Base-by-base conservation (phyloP, 1,140 invertebrate genomes). In the Dinoponera quadriceps region DNA sequence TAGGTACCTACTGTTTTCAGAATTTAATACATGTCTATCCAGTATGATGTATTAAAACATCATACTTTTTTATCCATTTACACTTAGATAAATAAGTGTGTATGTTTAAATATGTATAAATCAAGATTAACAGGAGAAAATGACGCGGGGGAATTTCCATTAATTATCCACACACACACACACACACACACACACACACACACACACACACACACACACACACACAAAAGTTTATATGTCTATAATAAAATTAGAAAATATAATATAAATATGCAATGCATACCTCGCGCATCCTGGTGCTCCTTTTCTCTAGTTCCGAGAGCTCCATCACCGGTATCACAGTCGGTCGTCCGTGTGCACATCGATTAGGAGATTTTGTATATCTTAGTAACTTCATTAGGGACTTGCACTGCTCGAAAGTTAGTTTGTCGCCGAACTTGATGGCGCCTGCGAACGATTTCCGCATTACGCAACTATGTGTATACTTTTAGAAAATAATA, bases 271-370 rank as follows among this genome's bases (percentile, higher is more conserved):
- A 68, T 55, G 29, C n/a, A n/a, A 22, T 57, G n/a, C 18, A 2
- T 66, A 84, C 84, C 62, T 48, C 44, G 25, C 9, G 4, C 11
- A 14, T 54, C n/a, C 54, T 89, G 14, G 2, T 25, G 9, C 16
- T 20, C 16, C 62, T 83, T 72, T 13, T 77, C 57, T 82, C 85
- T 44, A 91, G 85, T 68, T 91, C 82, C 13, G 89, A 82, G 5
- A 94, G 27, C 73, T 93, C 90, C 22, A 94, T 44, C n/a, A 94
- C 16, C 63, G 93, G 93, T 86, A 94, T 72, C 20, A 94, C 90
- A 4, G 93, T 93, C 16, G 94, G 94, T 84, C 94, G 86, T 14
- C 94, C 93, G 65, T 94, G 94, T 59, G 94, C 94, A 87, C 94
- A 94, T 65, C 91, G 88, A 89, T 91, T 94, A 20, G 93, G 93